phyloP scores from a whole-genome alignment of 2,888 invertebrate genomes.

The Flexamia atlantica region DNA sequence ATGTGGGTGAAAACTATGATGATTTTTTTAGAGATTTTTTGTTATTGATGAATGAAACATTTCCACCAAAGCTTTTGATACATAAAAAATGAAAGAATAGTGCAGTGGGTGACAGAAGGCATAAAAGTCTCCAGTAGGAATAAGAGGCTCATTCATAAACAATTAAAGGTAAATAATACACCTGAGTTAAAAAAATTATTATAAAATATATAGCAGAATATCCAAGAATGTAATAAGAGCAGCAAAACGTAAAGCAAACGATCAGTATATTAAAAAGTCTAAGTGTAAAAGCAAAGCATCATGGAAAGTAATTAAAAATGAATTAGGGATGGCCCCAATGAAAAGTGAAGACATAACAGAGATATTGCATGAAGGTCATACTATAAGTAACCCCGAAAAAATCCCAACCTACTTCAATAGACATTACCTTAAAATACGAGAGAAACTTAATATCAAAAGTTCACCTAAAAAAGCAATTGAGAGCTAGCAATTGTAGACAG shows the following conservation, averaged over 20 bases:
- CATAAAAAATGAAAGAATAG: no score
- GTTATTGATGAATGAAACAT: no score
- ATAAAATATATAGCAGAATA: not conserved
- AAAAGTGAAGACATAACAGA: slow-evolving; percentile 20
- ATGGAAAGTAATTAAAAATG: slow-evolving; percentile 40
- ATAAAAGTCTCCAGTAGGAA: no score
- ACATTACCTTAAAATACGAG: not conserved
- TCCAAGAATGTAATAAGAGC: not conserved
- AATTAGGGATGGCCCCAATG: not conserved
- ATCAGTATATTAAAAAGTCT: not conserved
- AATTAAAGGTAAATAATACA: no score
- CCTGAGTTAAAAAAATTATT: no score
- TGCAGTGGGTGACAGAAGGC: no score
- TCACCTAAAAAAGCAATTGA: slow-evolving; percentile 28
- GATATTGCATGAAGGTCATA: not conserved
- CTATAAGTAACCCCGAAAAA: not conserved
- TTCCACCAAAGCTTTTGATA: no score
- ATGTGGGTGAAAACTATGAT: no score
- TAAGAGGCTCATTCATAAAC: no score
- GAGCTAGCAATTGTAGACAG: no score
- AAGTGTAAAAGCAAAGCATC: slow-evolving; percentile 27
- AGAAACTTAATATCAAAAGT: slow-evolving; percentile 27
- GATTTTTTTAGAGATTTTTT: no score
- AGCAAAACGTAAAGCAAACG: not conserved
- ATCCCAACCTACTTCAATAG: slow-evolving; percentile 17